Base-by-base conservation (phyloP, 2,113 vertebrate species). In the Eublepharis macularius region DNA sequence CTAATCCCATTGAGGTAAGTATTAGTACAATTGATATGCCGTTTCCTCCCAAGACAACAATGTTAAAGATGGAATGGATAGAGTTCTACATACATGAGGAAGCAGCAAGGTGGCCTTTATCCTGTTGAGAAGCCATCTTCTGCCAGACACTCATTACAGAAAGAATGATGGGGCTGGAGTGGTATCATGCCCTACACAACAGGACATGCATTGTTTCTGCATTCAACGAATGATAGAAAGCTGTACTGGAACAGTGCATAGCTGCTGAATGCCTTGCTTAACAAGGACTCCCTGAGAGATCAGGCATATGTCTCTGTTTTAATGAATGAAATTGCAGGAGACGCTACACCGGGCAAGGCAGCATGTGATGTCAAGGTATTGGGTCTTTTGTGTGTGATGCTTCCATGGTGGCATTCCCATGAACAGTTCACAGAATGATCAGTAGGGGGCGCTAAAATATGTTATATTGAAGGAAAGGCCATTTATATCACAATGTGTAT, bases 111-210 rank as follows among this genome's bases (percentile, higher is more conserved):
- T 92, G 84, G 41, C 36, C 91, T 90, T 83, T 51, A 47, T 82
- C 92, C 81, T 66, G 0, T 80, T 69, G 75, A 86, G 86, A 88
- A 80, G 16, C 80, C 77, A 60, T 85, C 91, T 87, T 86, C 72
- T 90, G 45, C 29, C 39, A 36, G n/a, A 86, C 26, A 13, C 47
- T 47, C 60, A 0, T 12, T 0, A 1, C 16, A 70, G 57, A 32
- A 51, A 77, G 36, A 78, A 43, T 2, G 0, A 63, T 39, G 86
- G 63, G 54, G 80, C 78, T 84, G 24, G 32, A 36, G 63, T 74
- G 29, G 32, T 2, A 3, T 0, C 69, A 60, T 69, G 70, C 12
- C 82, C 72, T 17, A 2, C 5, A 6, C 85, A 70, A 72, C 24
- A 43, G 41, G 51, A 54, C 26, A 2, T 24, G 6, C 2, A 75